Evolutionary conservation across 2,888 invertebrate genomes (phyloP).

Genomic region (Acanthosepion pharaonis): DNA sequence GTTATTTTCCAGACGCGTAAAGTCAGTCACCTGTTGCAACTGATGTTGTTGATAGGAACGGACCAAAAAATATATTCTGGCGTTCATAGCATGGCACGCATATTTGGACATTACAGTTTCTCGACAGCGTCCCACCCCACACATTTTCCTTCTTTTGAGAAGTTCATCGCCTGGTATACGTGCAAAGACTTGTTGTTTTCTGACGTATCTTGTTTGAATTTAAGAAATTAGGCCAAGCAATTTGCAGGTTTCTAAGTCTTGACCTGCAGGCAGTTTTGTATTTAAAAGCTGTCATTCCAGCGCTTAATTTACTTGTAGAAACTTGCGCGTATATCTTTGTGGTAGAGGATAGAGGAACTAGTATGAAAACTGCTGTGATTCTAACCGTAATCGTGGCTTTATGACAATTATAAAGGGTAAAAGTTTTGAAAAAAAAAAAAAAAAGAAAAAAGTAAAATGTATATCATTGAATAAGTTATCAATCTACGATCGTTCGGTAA

Average conservation of each 20-base stretch:
- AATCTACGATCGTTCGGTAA: too few species aligned
- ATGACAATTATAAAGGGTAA: not conserved
- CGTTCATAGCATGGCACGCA: not conserved
- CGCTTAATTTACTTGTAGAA: not conserved
- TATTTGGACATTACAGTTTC: not conserved
- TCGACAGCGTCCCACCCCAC: not conserved
- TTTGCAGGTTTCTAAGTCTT: not conserved
- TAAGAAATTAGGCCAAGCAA: constrained; percentile 8
- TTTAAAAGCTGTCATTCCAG: not conserved
- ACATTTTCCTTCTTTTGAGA: not conserved
- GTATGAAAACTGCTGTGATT: not conserved
- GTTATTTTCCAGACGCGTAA: not conserved
- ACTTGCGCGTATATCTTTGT: not conserved
- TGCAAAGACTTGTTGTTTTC: constrained; percentile 2
- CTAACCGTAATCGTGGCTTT: not conserved
- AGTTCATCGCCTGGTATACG: not conserved
- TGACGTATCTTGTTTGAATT: not conserved
- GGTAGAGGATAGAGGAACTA: not conserved
- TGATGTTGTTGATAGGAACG: not conserved
- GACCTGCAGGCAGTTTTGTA: not conserved
- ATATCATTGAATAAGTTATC: too few species aligned
- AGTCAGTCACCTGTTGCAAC: not conserved
- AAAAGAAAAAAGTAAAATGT: too few species aligned
- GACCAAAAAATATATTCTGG: not conserved
- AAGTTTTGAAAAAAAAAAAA: not conserved